phyloP scores from a whole-genome alignment of 2,113 vertebrate genomes.

The Rhipidura dahli region DNA sequence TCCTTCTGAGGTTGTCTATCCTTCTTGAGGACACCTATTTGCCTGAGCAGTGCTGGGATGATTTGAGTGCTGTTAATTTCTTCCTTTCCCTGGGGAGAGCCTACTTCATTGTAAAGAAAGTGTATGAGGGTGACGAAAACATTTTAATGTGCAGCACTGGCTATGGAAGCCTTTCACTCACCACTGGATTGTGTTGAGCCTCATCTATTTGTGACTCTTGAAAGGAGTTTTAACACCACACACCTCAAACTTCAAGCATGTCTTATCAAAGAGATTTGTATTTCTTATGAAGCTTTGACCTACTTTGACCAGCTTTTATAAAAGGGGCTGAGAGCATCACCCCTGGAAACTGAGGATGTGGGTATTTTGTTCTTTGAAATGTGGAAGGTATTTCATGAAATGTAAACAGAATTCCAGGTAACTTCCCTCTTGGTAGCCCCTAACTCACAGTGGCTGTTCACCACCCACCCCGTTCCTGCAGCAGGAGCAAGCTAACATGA shows the following conservation, averaged over 20 bases:
- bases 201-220: not conserved
- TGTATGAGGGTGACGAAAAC: not conserved
- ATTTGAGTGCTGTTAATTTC: slow-evolving; percentile 5
- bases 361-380: not conserved
- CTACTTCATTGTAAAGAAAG: not conserved
- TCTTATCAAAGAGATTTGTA: not conserved
- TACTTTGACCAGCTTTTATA: not conserved
- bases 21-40: not conserved
- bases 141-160: not conserved
- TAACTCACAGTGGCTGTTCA: not conserved
- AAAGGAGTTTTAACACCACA: not conserved
- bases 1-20: not conserved
- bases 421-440: not conserved
- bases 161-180: not conserved
- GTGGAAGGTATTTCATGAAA: not conserved
- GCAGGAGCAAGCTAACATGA: not conserved
- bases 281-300: not conserved
- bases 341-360: not conserved
- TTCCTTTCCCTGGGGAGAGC: not conserved
- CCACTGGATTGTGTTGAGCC: not conserved
- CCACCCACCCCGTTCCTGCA: not conserved
- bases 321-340: not conserved
- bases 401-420: not conserved
- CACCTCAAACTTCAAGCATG: not conserved
- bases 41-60: not conserved